Base-by-base conservation (phyloP, 2,797 vertebrate species). In the Channallabes apus region DNA sequence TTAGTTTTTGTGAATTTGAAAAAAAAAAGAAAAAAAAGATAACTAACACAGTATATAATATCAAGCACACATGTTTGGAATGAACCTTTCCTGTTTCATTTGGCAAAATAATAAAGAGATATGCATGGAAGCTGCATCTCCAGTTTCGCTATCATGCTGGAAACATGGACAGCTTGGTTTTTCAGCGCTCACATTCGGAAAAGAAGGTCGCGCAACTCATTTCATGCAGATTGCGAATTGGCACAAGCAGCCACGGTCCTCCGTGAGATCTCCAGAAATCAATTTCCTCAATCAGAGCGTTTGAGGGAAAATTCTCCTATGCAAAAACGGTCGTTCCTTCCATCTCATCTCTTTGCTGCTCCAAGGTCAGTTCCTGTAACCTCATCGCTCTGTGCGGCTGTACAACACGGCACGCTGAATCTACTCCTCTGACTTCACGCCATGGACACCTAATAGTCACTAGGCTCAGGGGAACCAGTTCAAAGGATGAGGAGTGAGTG, bases 361-460 rank as follows among this genome's bases (percentile, higher is more conserved):
- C n/a, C 86, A 89, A 91, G 90, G 91, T 91, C 88, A 92, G 84
- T 73, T 90, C 75, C 29, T 83, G 88, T 90, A 92, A 90, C 85
- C 83, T 79, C 85, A 88, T 89, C 87, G 89, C 85, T 88, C 86
- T 87, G 89, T 76, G 75, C 59, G 69, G 83, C 89, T 91, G 87
- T 92, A 90, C 87, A 89, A 89, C 87, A 89, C 73, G 79, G 73
- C 51, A 84, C 85, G 89, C 89, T 91, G 89, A 92, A 90, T 89
- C 78, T 85, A 84, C 83, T 80, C 58, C 68, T 88, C 85, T 87
- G 88, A 86, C 89, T 88, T 87, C 86, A 88, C 76, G 86, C 89
- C 83, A 86, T 79, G 84, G 85, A 86, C 83, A 88, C 72, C 80
- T 82, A 86, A 88, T 85, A 83, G 86, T 69, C 84, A 76, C 65